Evolutionary conservation across 30 jellyfish, hydroid and myxozoan species (phyloP), one percentile per base, ranked within the genome.

Genomic region (Euphysa ruthae): DNA sequence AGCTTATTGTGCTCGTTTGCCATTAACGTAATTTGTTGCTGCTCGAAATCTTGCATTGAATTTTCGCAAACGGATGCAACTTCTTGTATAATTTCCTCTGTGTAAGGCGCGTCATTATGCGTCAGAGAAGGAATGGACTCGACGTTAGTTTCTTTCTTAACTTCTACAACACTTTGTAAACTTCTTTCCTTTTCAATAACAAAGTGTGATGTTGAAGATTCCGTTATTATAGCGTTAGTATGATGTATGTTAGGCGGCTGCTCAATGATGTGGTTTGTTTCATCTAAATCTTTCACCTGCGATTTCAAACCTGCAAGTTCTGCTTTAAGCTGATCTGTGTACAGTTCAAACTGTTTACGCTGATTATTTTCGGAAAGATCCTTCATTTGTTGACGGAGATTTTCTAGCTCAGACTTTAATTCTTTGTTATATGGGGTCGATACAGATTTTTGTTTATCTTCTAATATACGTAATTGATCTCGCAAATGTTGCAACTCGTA

Each of bases 381-480:
- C 49, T 32, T 68, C 80, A 68, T 68, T 68, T 68, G 80, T 20
- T 22, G 46, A 20, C 80, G 44, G 58, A 68, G 46, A 6, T 49
- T 68, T 43, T 68, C 80, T 30, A 68, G 27, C 73, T 68, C 80
- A 5, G 75, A 23, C 33, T 68, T 68, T 31, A 68, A 22, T 24
- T 68, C 80, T 28, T 44, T 58, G 14, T 26, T 43, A 24, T 43
- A 68, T 20, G 80, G 80, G 18, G 73, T 49, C 0, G 69, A 25
- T 0, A 49, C 26, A 6, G 43, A n/a, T 26, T 68, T 68, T 44
- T 68, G 69, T 0, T 68, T 44, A 25, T 68, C 80, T 68, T 68
- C 80, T 1, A 68, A 23, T 16, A 68, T 29, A 0, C 74, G 20
- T 18, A 68, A 31, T 43, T 68, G 80, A 7, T 27, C 34, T 43